Conservation (phyloP, 1,140 invertebrate species). For the Leptoteleia sp. region DNA sequence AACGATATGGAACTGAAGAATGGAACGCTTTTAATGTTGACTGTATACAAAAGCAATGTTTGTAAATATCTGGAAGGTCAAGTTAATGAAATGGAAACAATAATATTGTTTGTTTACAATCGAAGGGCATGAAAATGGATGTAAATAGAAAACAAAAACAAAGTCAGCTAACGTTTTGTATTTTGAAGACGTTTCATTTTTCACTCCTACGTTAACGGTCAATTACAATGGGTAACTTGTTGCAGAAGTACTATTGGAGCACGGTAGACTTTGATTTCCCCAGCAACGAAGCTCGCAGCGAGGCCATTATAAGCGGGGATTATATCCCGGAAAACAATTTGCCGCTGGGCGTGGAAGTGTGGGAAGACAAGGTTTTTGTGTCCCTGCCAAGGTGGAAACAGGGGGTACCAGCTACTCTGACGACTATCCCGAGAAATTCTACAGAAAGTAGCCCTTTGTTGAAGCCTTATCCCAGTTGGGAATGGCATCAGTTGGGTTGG, state of each 20-base stretch:
- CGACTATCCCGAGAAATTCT: conserved; percentile 82
- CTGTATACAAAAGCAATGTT: too few species aligned
- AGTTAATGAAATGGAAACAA: too few species aligned
- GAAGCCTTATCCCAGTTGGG: conserved; percentile 88
- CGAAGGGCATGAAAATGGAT: too few species aligned
- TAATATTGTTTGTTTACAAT: too few species aligned
- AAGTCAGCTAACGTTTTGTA: too few species aligned
- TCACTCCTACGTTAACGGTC: too few species aligned
- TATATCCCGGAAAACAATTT: conserved; percentile 87
- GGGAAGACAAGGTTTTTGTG: conserved; percentile 85
- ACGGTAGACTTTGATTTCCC: conserved; percentile 83
- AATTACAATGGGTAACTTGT: too few species aligned
- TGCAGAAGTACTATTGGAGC: conserved; percentile 82
- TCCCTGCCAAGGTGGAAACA: conserved; percentile 90
- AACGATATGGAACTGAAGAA: too few species aligned
- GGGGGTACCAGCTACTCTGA: conserved; percentile 87
- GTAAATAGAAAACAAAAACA: too few species aligned
- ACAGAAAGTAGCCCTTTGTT: conserved; percentile 84
- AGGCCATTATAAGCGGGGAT: conserved; percentile 81
- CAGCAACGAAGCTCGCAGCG: conserved; percentile 74
- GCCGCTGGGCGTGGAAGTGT: conserved; percentile 87
- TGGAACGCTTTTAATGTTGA: too few species aligned
- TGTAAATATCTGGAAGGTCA: too few species aligned
- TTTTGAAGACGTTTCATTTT: too few species aligned
- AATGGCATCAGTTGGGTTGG: conserved; percentile 84